Evolutionary conservation across 2,888 invertebrate species (phyloP).

Genomic region (Thyatira batis): DNA sequence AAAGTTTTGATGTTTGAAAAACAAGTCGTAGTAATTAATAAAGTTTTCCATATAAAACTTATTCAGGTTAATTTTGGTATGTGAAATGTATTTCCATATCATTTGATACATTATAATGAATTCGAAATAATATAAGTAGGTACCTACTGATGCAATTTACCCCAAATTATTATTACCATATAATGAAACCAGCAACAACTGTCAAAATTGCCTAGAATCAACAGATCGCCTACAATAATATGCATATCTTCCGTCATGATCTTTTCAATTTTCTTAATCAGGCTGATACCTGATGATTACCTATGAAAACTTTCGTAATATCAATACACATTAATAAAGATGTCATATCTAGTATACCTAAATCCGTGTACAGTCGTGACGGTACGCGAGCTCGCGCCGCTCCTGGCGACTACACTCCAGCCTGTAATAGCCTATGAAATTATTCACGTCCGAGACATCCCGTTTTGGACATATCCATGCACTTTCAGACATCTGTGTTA

Average conservation of each 20-base stretch:
- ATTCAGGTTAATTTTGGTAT: background rate
- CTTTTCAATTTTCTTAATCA: background rate
- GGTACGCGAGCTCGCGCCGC: conserved; percentile 27
- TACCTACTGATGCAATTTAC: too few relatives aligned
- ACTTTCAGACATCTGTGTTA: conserved; percentile 39
- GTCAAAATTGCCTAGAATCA: too few relatives aligned
- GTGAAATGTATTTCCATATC: too few relatives aligned
- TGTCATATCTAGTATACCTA: conserved; percentile 11
- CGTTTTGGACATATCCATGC: conserved; percentile 51
- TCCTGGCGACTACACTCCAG: conserved; percentile 33
- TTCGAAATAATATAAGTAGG: too few relatives aligned
- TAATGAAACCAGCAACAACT: too few relatives aligned
- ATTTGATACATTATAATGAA: too few relatives aligned
- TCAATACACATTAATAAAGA: background rate
- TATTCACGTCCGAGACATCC: conserved; percentile 51
- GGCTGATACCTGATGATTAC: background rate
- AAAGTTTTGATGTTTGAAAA: background rate
- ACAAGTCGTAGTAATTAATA: background rate
- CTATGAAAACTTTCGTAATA: background rate
- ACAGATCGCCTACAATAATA: too few relatives aligned
- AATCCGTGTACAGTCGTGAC: conserved; percentile 39
- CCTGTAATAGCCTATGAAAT: conserved; percentile 51
- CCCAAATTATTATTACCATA: too few relatives aligned
- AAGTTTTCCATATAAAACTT: background rate
- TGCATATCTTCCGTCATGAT: too few relatives aligned